These are phyloP conservation scores for Archaeoteleia sp. DNA, from an alignment of 2,888 invertebrate genomes.

Conservation along the genomic window DNA sequence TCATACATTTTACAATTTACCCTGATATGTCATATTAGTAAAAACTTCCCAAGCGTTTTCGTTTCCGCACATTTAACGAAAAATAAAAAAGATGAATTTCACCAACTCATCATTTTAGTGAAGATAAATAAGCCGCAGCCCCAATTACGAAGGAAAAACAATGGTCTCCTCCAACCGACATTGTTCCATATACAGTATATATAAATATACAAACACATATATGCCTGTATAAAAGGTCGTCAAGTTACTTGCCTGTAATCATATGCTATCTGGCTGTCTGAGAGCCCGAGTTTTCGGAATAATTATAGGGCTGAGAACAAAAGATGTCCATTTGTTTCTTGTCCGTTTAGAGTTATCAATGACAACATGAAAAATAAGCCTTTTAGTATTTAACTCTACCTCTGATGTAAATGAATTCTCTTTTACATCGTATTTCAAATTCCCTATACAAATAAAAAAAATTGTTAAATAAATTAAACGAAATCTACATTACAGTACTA, in stretches of 20 bases:
- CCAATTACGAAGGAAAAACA: slow-evolving; percentile 60
- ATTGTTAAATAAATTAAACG: too few species aligned
- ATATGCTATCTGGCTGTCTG: slow-evolving; percentile 55
- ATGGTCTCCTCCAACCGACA: slow-evolving; percentile 54
- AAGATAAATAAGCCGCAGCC: slow-evolving; percentile 47
- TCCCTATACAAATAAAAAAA: too few species aligned
- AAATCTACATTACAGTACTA: too few species aligned
- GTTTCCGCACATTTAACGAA: slow-evolving; percentile 25
- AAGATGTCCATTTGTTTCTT: slow-evolving; percentile 44
- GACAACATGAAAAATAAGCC: slow-evolving; percentile 32
- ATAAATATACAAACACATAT: too few species aligned
- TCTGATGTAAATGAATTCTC: too few species aligned
- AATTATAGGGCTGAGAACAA: slow-evolving; percentile 57
- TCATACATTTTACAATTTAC: too few species aligned
- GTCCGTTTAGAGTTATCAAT: slow-evolving; percentile 39
- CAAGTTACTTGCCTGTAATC: slow-evolving; percentile 57
- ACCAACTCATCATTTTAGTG: slow-evolving; percentile 26
- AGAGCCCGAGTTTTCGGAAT: slow-evolving; percentile 53
- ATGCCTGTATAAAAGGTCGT: slow-evolving; percentile 50
- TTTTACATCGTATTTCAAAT: too few species aligned
- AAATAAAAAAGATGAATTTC: slow-evolving; percentile 20
- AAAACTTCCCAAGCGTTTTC: slow-evolving; percentile 11
- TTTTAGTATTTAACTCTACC: slow-evolving; percentile 14
- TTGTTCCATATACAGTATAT: slow-evolving; percentile 55
- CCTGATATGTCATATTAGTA: too few species aligned